phyloP scores from a whole-genome alignment of 2,888 invertebrate genomes.

The Eupeodes luniger region DNA sequence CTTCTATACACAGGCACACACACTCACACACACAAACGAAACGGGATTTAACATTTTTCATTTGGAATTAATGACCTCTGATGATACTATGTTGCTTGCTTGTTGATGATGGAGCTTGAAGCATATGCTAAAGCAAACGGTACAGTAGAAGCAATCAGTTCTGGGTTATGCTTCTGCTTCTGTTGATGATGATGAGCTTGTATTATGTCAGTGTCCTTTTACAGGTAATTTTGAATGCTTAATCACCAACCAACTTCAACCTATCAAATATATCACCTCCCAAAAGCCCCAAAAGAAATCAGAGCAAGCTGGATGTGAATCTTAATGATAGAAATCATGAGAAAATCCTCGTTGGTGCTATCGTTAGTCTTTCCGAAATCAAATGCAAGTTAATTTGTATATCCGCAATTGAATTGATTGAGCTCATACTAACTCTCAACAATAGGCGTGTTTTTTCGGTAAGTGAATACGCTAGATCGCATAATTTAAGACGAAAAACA shows the following conservation, averaged over 20 bases:
- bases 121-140: background rate
- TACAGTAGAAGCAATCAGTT: conserved; percentile 3
- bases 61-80: conserved; percentile 71
- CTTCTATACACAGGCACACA: background rate
- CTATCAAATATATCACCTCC: conserved; percentile 9
- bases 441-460: no score
- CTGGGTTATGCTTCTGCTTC: background rate
- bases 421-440: background rate
- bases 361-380: background rate
- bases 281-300: background rate
- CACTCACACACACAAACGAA: background rate
- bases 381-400: conserved; percentile 10
- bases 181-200: conserved; percentile 45
- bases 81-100: conserved; percentile 57
- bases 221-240: conserved; percentile 53
- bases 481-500: no score
- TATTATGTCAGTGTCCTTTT: conserved; percentile 39
- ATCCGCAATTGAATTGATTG: conserved; percentile 12
- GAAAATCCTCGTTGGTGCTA: conserved; percentile 22
- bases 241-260: conserved; percentile 3
- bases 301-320: background rate
- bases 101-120: conserved; percentile 17
- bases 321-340: background rate
- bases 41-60: conserved; percentile 69
- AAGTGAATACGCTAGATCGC: no score